Evolutionary conservation across 2,888 invertebrate species (phyloP).

Genomic region (Allacma fusca): DNA sequence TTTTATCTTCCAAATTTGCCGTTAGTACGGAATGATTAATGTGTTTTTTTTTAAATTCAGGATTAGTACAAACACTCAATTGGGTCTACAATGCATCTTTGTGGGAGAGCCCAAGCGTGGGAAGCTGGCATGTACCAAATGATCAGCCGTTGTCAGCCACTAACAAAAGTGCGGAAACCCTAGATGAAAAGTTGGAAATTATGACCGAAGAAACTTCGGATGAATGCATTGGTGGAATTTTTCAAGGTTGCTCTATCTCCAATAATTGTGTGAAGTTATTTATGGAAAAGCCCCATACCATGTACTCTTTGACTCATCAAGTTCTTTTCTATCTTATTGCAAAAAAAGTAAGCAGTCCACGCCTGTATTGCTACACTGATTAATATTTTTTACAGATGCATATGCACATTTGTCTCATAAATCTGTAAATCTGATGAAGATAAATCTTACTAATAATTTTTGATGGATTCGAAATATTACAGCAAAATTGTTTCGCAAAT

Average conservation of each 20-base stretch:
- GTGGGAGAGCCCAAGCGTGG: conserved; percentile 51
- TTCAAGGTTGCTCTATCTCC: conserved; percentile 44
- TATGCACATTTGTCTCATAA: too few relatives aligned
- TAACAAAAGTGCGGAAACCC: conserved; percentile 32
- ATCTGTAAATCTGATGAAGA: too few relatives aligned
- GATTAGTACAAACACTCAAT: conserved; percentile 36
- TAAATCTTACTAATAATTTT: too few relatives aligned
- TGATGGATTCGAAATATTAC: too few relatives aligned
- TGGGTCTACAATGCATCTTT: conserved; percentile 50
- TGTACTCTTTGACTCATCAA: conserved; percentile 58
- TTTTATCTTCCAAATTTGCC: too few relatives aligned
- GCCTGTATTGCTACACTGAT: too few relatives aligned
- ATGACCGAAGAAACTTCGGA: conserved; percentile 53
- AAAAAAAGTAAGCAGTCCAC: conserved; percentile 46
- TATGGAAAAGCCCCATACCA: conserved; percentile 44
- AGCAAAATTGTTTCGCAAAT: conserved; percentile 27
- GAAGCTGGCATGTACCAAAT: conserved; percentile 42
- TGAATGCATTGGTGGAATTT: conserved; percentile 52
- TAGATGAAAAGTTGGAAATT: conserved; percentile 42
- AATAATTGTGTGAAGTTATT: conserved; percentile 49
- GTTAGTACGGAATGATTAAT: too few relatives aligned
- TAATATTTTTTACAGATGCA: too few relatives aligned
- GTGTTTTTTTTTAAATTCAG: background rate
- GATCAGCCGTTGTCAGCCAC: background rate
- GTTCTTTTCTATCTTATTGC: conserved; percentile 56